These are phyloP conservation scores for Spongia lamella DNA, from an alignment of 37 sponge, comb jelly and placozoan genomes.

Conservation along the genomic window DNA sequence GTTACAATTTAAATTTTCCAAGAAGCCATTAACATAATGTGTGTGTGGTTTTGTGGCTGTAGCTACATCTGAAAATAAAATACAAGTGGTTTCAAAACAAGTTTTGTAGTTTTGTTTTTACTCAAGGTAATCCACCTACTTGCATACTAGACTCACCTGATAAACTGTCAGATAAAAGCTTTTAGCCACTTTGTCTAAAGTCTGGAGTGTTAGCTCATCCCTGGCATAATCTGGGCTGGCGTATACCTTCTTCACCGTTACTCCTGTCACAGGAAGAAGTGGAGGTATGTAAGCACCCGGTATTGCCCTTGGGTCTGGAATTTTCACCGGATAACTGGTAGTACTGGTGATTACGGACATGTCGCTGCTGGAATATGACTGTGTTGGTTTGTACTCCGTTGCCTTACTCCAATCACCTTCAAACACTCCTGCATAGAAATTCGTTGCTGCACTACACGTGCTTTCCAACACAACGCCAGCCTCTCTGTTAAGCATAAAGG, in stretches of 20 bases:
- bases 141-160: slow-evolving; percentile 25
- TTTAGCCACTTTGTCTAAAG: too few species aligned
- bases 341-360: slow-evolving; percentile 59
- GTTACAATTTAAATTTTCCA: too few species aligned
- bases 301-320: slow-evolving; percentile 23
- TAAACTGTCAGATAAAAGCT: slow-evolving; percentile 47
- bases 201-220: not conserved
- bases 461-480: slow-evolving; percentile 79
- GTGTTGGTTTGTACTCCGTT: slow-evolving; percentile 23
- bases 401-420: slow-evolving; percentile 73
- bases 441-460: slow-evolving; percentile 32
- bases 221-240: slow-evolving; percentile 73
- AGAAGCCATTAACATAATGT: too few species aligned
- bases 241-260: slow-evolving; percentile 48
- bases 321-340: slow-evolving; percentile 14
- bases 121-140: too few species aligned
- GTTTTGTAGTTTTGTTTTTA: too few species aligned
- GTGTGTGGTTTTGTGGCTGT: too few species aligned
- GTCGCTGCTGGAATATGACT: slow-evolving; percentile 45
- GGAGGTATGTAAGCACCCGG: slow-evolving; percentile 64
- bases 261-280: slow-evolving; percentile 20
- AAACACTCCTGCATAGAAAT: slow-evolving; percentile 68
- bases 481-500: slow-evolving; percentile 82
- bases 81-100: too few species aligned
- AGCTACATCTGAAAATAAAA: too few species aligned